Percentiles rank a stretch among this genome's conserved stretches.
Evolutionary conservation across 2,113 vertebrate genomes (phyloP).

Genomic region (Mormyrus iriodes): DNA sequence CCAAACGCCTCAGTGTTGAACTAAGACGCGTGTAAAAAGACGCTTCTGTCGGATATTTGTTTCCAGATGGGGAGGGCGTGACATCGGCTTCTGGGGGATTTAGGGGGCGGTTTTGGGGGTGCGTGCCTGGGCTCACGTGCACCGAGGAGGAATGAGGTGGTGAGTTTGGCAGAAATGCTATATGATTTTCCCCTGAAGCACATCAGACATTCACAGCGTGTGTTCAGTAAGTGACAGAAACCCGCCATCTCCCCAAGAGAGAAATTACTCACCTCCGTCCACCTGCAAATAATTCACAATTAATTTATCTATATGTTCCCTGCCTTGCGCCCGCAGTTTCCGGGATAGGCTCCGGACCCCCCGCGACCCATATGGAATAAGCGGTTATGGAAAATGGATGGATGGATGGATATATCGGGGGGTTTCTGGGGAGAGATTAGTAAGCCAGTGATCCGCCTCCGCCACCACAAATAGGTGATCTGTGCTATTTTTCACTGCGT

Average conservation of each 20-base stretch:
- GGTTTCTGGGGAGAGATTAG: too few species aligned
- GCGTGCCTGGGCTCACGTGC: neutral
- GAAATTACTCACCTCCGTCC: neutral
- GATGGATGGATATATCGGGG: too few species aligned
- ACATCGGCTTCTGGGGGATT: constrained; percentile 46
- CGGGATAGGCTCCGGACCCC: too few species aligned
- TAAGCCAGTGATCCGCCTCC: neutral
- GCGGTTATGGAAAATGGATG: too few species aligned
- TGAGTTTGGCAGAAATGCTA: neutral
- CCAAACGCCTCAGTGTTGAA: constrained; percentile 34
- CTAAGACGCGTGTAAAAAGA: neutral
- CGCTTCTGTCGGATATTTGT: constrained; percentile 47
- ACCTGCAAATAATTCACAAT: neutral
- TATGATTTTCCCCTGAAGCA: neutral
- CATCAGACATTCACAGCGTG: neutral
- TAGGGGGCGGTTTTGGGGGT: constrained; percentile 33
- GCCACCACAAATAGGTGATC: neutral
- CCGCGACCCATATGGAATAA: too few species aligned
- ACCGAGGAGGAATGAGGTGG: neutral
- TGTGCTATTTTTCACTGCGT: neutral
- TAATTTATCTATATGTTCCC: constrained; percentile 8
- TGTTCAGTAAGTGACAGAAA: constrained; percentile 5
- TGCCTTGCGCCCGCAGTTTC: too few species aligned
- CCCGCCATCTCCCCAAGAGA: neutral
- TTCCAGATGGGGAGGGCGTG: constrained; percentile 50